Conservation (phyloP, 2,888 invertebrate genomes). For the Deroplatys truncata region DNA sequence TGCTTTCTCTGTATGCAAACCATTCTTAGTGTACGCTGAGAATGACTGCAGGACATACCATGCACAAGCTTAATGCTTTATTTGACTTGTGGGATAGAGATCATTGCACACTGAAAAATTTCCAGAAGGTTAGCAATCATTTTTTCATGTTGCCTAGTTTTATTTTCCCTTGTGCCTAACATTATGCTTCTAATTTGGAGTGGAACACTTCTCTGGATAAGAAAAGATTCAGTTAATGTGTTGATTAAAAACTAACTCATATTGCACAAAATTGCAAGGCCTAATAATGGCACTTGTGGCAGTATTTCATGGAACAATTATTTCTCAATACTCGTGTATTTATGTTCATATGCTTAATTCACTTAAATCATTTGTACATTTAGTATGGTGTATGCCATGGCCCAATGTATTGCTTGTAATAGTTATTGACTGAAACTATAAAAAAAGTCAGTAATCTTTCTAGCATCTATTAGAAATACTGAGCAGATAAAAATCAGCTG, state of each 20-base stretch:
- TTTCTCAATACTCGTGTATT: background rate
- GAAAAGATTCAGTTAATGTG: no score
- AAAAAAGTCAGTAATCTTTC: background rate
- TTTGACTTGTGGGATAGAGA: no score
- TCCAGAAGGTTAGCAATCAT: no score
- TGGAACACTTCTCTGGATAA: no score
- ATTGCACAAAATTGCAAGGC: background rate
- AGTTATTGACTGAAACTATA: background rate
- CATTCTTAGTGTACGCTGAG: no score
- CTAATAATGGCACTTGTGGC: background rate
- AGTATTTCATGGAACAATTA: background rate
- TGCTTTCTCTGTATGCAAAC: no score
- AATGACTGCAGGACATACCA: no score
- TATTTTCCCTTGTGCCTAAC: no score
- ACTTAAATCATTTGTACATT: background rate
- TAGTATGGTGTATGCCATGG: background rate
- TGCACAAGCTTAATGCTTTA: no score
- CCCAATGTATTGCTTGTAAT: background rate
- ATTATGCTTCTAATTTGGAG: no score
- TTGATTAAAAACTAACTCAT: background rate
- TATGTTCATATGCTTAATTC: background rate
- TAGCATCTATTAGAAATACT: background rate
- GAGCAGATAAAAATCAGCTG: background rate
- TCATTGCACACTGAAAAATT: no score
- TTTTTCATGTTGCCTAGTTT: no score